These are phyloP conservation scores for Actenoides hombroni DNA, from an alignment of 2,113 vertebrate genomes.

Conservation along the genomic window DNA sequence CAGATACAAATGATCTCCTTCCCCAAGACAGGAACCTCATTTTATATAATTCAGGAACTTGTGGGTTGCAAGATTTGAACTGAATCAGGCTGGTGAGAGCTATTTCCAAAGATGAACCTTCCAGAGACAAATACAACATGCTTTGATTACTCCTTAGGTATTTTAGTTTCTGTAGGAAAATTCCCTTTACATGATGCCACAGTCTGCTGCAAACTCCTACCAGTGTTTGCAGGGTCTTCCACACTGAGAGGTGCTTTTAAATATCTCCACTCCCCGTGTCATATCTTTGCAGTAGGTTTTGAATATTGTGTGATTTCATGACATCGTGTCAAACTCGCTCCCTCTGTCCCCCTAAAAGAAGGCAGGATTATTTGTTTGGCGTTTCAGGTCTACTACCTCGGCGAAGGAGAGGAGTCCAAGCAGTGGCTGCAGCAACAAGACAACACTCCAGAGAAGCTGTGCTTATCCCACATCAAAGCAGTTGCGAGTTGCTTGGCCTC, in stretches of 20 bases:
- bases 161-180: background rate
- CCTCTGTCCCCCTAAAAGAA: background rate
- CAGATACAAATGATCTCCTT: background rate
- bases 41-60: background rate
- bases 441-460: constrained; percentile 80
- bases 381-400: constrained; percentile 89
- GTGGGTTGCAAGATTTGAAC: background rate
- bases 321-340: background rate
- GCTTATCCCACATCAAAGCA: constrained; percentile 83
- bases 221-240: background rate
- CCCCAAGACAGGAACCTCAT: background rate
- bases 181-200: background rate
- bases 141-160: background rate
- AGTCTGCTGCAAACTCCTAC: background rate
- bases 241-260: background rate
- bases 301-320: background rate
- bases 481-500: constrained; percentile 78
- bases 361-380: background rate
- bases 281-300: background rate
- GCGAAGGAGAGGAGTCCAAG: constrained; percentile 88
- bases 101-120: background rate
- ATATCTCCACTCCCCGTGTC: background rate
- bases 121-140: background rate
- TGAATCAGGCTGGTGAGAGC: background rate
- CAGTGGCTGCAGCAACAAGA: constrained; percentile 78